These are phyloP conservation scores for Sarcoramphus papa DNA, from an alignment of 2,797 vertebrate species.

Conservation along the genomic window DNA sequence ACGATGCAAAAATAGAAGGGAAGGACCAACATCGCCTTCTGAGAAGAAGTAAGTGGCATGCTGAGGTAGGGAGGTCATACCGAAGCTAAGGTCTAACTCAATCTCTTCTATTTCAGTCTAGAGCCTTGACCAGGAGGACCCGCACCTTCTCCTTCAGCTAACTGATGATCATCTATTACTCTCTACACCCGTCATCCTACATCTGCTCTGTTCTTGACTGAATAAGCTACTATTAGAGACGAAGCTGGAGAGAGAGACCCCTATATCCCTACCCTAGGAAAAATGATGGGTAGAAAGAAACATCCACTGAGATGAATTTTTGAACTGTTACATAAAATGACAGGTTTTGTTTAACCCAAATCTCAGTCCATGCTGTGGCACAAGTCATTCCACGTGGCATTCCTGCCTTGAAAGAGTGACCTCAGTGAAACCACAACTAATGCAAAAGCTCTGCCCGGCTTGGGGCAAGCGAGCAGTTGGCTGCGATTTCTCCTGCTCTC, in stretches of 20 bases:
- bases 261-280: not conserved
- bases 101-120: not conserved
- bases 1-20: not conserved
- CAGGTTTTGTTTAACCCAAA: not conserved
- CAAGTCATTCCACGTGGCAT: not conserved
- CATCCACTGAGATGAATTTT: not conserved
- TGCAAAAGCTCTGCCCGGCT: not conserved
- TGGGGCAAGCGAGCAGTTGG: not conserved
- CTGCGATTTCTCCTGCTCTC: not conserved
- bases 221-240: not conserved
- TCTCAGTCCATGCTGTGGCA: not conserved
- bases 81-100: not conserved
- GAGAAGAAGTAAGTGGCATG: not conserved
- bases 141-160: not conserved
- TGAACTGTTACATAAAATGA: not conserved
- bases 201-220: not conserved
- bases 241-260: not conserved
- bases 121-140: not conserved
- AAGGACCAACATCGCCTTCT: not conserved
- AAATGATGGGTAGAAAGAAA: not conserved
- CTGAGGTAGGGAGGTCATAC: not conserved
- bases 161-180: not conserved
- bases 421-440: not conserved
- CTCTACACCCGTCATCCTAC: not conserved
- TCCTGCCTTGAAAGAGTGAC: not conserved